phyloP scores from a whole-genome alignment of 64 coral and sea anemone species.

The Astreopora myriophthalma region DNA sequence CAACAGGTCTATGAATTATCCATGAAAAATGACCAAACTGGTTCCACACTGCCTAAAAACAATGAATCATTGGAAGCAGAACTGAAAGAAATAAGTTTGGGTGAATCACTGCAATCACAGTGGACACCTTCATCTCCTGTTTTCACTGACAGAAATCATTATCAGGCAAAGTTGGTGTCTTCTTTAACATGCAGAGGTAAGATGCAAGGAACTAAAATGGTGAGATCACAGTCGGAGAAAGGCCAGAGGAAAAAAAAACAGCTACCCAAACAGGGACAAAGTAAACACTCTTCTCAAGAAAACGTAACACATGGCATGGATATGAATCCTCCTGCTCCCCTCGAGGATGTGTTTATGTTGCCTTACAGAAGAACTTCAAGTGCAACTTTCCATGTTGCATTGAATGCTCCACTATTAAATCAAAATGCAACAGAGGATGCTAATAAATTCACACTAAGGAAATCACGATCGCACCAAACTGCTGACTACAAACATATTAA shows the following conservation, averaged over 20 bases:
- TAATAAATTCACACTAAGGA: conserved; percentile 9
- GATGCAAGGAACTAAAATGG: background rate
- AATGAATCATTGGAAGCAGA: conserved; percentile 6
- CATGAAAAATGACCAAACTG: background rate
- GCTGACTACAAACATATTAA: background rate
- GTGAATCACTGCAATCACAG: conserved; percentile 15
- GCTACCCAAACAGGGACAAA: conserved; percentile 19
- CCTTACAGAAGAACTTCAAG: conserved; percentile 80
- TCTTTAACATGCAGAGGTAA: background rate
- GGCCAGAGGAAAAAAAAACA: conserved; percentile 49
- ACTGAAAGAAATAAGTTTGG: conserved; percentile 2
- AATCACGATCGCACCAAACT: background rate
- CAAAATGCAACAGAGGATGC: background rate
- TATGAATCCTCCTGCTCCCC: background rate
- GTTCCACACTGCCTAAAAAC: background rate
- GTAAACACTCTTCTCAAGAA: background rate
- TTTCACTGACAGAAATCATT: background rate
- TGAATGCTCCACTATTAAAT: conserved; percentile 24
- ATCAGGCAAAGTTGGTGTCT: background rate
- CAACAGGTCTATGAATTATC: background rate
- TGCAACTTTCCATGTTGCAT: conserved; percentile 69
- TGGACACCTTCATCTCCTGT: background rate
- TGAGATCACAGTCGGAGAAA: conserved; percentile 1
- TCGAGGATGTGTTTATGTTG: conserved; percentile 87
- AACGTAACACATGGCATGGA: background rate